phyloP scores from a whole-genome alignment of 1,140 invertebrate genomes.

The Achatina immaculata region DNA sequence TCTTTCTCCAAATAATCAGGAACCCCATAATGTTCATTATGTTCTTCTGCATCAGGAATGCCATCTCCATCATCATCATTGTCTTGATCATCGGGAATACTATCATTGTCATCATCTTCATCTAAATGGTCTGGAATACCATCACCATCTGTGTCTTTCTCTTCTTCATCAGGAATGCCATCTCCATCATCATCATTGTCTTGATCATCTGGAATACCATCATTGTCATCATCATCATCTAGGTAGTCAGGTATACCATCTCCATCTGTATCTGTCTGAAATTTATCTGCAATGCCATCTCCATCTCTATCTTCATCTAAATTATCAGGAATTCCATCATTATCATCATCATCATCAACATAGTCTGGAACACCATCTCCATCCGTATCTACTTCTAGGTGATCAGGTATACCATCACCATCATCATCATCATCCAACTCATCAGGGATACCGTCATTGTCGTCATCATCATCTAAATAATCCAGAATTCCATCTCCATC shows the following conservation, averaged over 20 bases:
- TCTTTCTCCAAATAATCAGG: slow-evolving; percentile 4
- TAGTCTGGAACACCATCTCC: slow-evolving; percentile 14
- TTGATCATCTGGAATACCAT: slow-evolving; percentile 58
- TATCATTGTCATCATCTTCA: slow-evolving; percentile 7
- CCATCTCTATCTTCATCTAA: background rate
- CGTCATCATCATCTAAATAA: slow-evolving; percentile 55
- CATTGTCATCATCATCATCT: slow-evolving; percentile 56
- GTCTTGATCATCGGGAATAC: slow-evolving; percentile 39
- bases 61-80: slow-evolving; percentile 55
- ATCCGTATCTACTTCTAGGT: slow-evolving; percentile 17
- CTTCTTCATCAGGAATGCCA: slow-evolving; percentile 60
- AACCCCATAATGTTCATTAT: slow-evolving; percentile 44
- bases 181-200: slow-evolving; percentile 61
- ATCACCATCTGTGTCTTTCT: slow-evolving; percentile 57
- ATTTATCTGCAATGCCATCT: background rate
- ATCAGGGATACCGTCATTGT: slow-evolving; percentile 39
- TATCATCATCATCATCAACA: background rate
- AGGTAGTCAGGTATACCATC: slow-evolving; percentile 62
- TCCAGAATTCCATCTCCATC: slow-evolving; percentile 62
- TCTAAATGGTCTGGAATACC: slow-evolving; percentile 37
- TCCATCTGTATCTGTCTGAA: slow-evolving; percentile 39
- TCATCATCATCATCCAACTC: slow-evolving; percentile 6
- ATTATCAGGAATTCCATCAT: slow-evolving; percentile 23
- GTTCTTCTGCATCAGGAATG: slow-evolving; percentile 38
- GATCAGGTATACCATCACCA: slow-evolving; percentile 12